These are phyloP conservation scores for Oscheius sp. DNA, from an alignment of 2,888 invertebrate species.

Conservation along the genomic window DNA sequence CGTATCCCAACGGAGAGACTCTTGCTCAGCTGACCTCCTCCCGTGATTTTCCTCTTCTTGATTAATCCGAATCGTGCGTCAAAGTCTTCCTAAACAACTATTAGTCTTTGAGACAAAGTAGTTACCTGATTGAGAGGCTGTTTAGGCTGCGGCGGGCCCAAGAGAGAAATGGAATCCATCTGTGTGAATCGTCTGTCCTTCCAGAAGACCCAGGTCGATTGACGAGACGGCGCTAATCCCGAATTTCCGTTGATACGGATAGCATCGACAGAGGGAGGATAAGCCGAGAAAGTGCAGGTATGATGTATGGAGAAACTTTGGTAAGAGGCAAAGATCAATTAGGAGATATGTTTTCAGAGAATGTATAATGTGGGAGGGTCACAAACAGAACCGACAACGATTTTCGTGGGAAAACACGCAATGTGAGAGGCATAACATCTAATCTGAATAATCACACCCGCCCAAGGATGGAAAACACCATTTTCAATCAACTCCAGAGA, in stretches of 20 bases:
- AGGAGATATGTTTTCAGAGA: no score
- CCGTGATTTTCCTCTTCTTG: conserved; percentile 44
- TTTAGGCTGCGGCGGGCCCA: conserved; percentile 46
- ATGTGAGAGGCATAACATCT: no score
- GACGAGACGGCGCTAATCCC: conserved; percentile 17
- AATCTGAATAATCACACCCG: no score
- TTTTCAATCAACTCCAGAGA: no score
- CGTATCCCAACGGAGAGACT: conserved; percentile 43
- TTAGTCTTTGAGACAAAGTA: background rate
- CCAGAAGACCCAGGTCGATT: background rate
- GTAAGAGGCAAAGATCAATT: no score
- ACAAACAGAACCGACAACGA: no score
- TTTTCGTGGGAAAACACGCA: no score
- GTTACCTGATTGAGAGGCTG: conserved; percentile 40
- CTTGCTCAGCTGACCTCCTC: conserved; percentile 12
- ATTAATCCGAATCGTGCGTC: conserved; percentile 49
- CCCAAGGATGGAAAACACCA: no score
- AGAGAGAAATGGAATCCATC: conserved; percentile 54
- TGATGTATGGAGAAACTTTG: no score
- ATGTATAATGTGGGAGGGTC: no score
- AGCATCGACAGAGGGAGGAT: no score
- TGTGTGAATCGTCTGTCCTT: conserved; percentile 21
- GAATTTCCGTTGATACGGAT: conserved; percentile 19
- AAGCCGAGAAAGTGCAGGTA: no score
- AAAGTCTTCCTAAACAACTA: conserved; percentile 47